Evolutionary conservation across 30 jellyfish, hydroid and myxozoan genomes (phyloP), one percentile per base, ranked within the genome.

Genomic region (Catostylus mosaicus): DNA sequence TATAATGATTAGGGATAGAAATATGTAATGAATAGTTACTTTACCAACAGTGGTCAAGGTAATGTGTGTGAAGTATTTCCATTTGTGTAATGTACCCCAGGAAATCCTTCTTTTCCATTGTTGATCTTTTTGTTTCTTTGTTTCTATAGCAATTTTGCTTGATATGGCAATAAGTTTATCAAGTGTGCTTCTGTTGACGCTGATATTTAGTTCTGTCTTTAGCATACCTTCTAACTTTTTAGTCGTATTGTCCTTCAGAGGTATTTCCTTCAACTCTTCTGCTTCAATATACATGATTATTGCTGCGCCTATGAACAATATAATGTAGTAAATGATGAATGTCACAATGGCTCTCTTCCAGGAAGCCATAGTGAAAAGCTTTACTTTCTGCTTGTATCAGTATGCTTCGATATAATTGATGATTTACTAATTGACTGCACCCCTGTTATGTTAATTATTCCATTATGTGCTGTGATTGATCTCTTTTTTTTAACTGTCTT

Each of bases 41-140:
- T 77, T 43, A 77, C 89, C 89, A 0, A 77, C 89, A 3, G 89
- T 77, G 11, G 89, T 77, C 19, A 77, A 52, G 30, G 89, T 77
- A 6, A 46, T 77, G 67, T 77, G 89, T 22, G 89, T 77, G 89
- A 77, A 77, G 34, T 77, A 77, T 38, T 80, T 60, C 89, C 89
- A 77, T 31, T 62, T 77, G 54, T 77, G 61, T 31, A 77, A 9
- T 23, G 89, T 77, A 20, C 30, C 34, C 89, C 80, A 77, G 3
- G 80, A 59, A 2, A 77, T 77, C 0, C 36, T 23, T 32, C 51
- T 60, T 67, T 65, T 77, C 89, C 89, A 77, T 11, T 36, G 16
- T 1, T n/a, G n/a, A n/a, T 16, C 0, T 61, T 36, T 30, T 38
- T 54, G 12, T 4, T 32, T 19, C 34, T 35, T 70, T 36, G 30